Evolutionary conservation across 2,113 vertebrate genomes (phyloP).

Genomic region (Pyxicephalus adspersus): DNA sequence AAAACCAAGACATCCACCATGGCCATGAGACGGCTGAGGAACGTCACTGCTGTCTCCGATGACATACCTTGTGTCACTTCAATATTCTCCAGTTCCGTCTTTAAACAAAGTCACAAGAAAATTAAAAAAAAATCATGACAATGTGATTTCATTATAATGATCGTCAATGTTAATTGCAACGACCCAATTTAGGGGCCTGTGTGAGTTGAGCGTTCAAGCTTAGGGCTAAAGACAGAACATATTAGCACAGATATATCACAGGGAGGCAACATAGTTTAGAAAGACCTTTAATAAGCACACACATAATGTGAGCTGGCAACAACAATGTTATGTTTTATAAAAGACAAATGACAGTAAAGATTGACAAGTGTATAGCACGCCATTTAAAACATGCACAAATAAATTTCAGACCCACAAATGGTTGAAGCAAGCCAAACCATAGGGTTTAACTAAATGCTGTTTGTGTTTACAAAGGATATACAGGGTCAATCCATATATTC

Average conservation of each 20-base stretch:
- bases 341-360: slow-evolving; percentile 18
- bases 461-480: too few species aligned
- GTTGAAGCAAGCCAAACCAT: too few species aligned
- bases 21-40: slow-evolving; percentile 95
- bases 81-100: slow-evolving; percentile 92
- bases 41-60: slow-evolving; percentile 91
- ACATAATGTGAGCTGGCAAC: neutral
- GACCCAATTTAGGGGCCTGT: neutral
- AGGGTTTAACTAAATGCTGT: too few species aligned
- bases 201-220: neutral
- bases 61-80: slow-evolving; percentile 98
- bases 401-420: neutral
- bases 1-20: slow-evolving; percentile 97
- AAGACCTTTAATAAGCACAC: slow-evolving; percentile 17
- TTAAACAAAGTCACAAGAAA: slow-evolving; percentile 65
- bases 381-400: slow-evolving; percentile 16
- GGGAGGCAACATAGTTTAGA: slow-evolving; percentile 20
- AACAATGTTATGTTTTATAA: neutral
- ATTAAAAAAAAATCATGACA: slow-evolving; percentile 25
- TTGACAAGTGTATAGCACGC: neutral
- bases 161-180: neutral
- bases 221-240: slow-evolving; percentile 38
- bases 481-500: too few species aligned
- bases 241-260: slow-evolving; percentile 28
- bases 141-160: slow-evolving; percentile 6